Evolutionary conservation across 2,797 vertebrate species (phyloP), one percentile per base, ranked within the genome.

Genomic region (Urophycis tenuis): DNA sequence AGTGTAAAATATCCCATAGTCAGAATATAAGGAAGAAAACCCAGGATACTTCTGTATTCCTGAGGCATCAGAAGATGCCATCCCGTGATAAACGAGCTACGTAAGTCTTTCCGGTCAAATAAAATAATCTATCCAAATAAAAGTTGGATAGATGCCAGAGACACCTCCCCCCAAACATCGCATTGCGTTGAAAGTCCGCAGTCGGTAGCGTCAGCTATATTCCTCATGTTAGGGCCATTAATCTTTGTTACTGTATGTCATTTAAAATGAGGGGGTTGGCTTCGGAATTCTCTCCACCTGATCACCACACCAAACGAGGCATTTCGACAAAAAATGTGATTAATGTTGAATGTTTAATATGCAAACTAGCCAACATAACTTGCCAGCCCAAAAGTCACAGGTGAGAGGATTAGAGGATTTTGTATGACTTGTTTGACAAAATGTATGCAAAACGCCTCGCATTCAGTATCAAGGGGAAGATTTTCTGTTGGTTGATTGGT

Each of bases 391-490:
- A 39, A 1, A 39, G 36, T 39, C 36, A 39, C 11, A 39, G 53
- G 53, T n/a, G 53, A 64, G 2, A 64, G 89, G 87, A 91, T 91
- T 88, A 88, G 89, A 90, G 89, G 89, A 90, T 91, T 89, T 86
- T 84, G 81, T 84, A 81, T 39, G 86, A 89, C 82, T 86, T 88
- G 87, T 90, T 90, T 87, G 83, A 78, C 76, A 82, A 84, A 69
- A 74, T 77, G 85, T 89, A 60, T n/a, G 5, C 53, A 91, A 85
- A 91, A 88, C 89, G 85, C 84, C 7, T 33, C 74, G 39, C 85
- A 77, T 88, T 82, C 87, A 79, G 84, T 39, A 39, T 39, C 36
- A 83, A 87, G 81, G 78, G 83, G 79, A 77, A 80, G 85, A 86
- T 85, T 45, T 45, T 19, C 53, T 3, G 45, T 22, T 60, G 60